Evolutionary conservation across 2,797 vertebrate species (phyloP).

Genomic region (Nannoperca obscura): DNA sequence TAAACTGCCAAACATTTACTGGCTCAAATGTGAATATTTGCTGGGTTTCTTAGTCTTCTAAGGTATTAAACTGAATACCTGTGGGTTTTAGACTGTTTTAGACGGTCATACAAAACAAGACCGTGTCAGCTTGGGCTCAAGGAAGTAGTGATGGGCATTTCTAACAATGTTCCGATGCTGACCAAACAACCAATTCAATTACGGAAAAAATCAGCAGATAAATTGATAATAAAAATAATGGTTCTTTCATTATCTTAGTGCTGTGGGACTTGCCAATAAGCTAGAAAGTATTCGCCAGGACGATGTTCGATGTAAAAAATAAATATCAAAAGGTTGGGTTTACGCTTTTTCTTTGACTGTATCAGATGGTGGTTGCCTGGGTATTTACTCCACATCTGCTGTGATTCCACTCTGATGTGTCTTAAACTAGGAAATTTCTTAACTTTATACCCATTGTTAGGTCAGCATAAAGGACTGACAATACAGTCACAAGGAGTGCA

Average conservation of each 20-base stretch:
- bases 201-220: neutral
- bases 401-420: neutral
- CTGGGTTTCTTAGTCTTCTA: neutral
- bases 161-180: neutral
- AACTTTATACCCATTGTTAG: neutral
- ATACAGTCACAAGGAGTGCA: slow-evolving; percentile 10
- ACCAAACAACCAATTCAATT: neutral
- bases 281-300: neutral
- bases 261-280: neutral
- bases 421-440: neutral
- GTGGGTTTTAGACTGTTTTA: too few relatives aligned
- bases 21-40: neutral
- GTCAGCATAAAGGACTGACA: slow-evolving; percentile 32
- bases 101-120: neutral
- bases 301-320: too few relatives aligned
- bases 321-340: neutral
- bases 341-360: neutral
- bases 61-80: neutral
- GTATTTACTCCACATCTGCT: neutral
- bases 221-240: neutral
- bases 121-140: neutral
- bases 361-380: neutral
- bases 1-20: neutral
- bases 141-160: neutral
- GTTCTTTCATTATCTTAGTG: neutral